Base-by-base conservation (phyloP, 1,140 invertebrate species). In the Cotesia typhae region DNA sequence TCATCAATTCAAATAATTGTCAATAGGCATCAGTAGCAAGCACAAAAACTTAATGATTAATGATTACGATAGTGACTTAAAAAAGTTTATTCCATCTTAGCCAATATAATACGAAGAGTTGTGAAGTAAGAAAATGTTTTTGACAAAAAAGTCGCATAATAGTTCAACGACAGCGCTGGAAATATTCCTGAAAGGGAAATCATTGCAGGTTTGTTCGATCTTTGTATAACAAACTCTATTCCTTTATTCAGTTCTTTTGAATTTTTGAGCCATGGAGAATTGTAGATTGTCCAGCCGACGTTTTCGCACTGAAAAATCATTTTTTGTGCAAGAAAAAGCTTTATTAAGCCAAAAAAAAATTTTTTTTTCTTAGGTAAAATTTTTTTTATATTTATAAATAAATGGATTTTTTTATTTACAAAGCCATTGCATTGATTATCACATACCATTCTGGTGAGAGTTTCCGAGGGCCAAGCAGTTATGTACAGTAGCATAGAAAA, bases 401-500 rank as follows among this genome's bases (percentile, higher is more conserved):
- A 28, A 28, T 28, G 3, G 3, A 28, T 28, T 28, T 28, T 2
- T 28, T 28, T 28, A 28, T 28, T 28, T 28, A 3, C 20, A 9
- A 6, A 36, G 37, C 37, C 37, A 17, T 35, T 17, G 38, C 4
- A 63, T 28, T 35, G 3, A 36, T 36, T 12, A 14, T 38, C n/a
- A 37, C 63, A 4, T 38, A 65, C 63, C 38, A 20, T 14, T 65
- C 63, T 65, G 9, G 38, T 65, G 1, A 65, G 17, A n/a, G 17
- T 36, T 14, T 65, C 63, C 9, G 63, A 65, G n/a, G 63, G 63
- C 63, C 63, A 65, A 12, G 63, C 63, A 65, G 12, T 65, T 0
- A 65, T 4, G n/a, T 38, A 41, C 1, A 65, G 38, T 38, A 41
- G 12, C n/a, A 47, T 20, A 12, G 38, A 41, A 65, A 65, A 65